Evolutionary conservation across 2,113 vertebrate species (phyloP), one percentile per base, ranked within the genome.

Genomic region (Pycnonotus jocosus): DNA sequence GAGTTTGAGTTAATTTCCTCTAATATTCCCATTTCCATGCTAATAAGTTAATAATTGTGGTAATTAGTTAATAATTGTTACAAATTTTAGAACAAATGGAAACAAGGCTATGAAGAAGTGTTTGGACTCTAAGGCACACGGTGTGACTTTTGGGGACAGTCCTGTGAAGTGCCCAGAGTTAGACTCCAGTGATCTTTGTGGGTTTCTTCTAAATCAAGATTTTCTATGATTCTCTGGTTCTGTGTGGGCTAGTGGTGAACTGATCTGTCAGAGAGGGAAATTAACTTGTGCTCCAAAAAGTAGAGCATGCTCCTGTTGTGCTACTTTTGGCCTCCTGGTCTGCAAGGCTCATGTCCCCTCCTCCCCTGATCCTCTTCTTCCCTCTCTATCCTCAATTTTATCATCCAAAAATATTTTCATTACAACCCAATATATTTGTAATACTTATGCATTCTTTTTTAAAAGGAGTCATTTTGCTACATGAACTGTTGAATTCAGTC

Each of bases 221-320:
- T 71, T 64, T 42, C 50, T 42, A 0, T 44, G 20, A 21, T 70
- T 62, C 27, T 44, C 25, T 31, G 58, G 11, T 38, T 66, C 77
- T 45, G 1, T 37, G 22, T 70, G 56, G 40, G 16, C 11, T 70
- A 20, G 17, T 50, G 58, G 20, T 82, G 42, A 37, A 37, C 33
- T 64, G 14, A 27, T 69, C 10, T 44, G 6, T 42, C 3, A 6
- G 70, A 48, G 35, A 71, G 16, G 14, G 61, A 74, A 30, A 18
- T 38, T 76, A 76, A 60, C 13, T 78, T 15, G 12, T n/a, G 16
- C 24, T 79, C 12, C 47, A 48, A 74, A 87, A 81, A 38, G 6
- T 19, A 54, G 30, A 1, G 2, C 48, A 48, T 0, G 0, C 5
- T 5, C 24, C 33, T 0, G 0, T 23, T 37, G 6, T 47, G 40